Evolutionary conservation across 2,113 vertebrate species (phyloP).

Genomic region (Amazona guildingii): DNA sequence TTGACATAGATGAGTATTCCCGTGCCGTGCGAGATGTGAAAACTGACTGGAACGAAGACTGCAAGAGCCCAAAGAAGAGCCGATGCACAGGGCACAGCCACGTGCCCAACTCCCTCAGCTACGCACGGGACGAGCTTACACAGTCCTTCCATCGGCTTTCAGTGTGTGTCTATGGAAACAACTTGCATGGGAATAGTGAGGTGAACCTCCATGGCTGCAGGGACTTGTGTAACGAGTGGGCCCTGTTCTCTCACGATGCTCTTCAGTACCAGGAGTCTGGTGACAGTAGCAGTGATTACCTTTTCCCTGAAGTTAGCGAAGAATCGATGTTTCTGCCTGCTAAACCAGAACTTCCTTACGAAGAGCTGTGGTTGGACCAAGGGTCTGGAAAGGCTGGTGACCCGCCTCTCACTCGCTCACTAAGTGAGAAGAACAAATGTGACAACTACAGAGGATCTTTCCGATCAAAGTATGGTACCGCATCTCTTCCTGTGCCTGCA

Average conservation of each 20-base stretch:
- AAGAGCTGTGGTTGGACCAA: slow-evolving; percentile 96
- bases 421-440: slow-evolving; percentile 79
- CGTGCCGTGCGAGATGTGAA: slow-evolving; percentile 92
- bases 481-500: slow-evolving; percentile 76
- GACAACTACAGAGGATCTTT: slow-evolving; percentile 74
- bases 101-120: slow-evolving; percentile 89
- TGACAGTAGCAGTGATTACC: slow-evolving; percentile 83
- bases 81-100: slow-evolving; percentile 84
- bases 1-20: slow-evolving; percentile 96
- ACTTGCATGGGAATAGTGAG: slow-evolving; percentile 94
- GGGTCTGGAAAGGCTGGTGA: slow-evolving; percentile 68
- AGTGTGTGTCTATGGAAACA: slow-evolving; percentile 95
- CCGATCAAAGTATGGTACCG: slow-evolving; percentile 69
- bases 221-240: slow-evolving; percentile 88
- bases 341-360: slow-evolving; percentile 89
- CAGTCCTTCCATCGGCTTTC: slow-evolving; percentile 98
- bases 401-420: slow-evolving; percentile 64
- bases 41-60: slow-evolving; percentile 90
- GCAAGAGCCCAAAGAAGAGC: slow-evolving; percentile 90
- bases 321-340: slow-evolving; percentile 69
- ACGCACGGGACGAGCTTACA: slow-evolving; percentile 92
- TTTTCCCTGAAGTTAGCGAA: slow-evolving; percentile 85
- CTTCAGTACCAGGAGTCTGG: slow-evolving; percentile 82
- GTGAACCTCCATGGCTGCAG: slow-evolving; percentile 94
- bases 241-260: slow-evolving; percentile 82